Base-by-base conservation (phyloP, 2,888 invertebrate species). In the Dyspetes luteomarginatus region DNA sequence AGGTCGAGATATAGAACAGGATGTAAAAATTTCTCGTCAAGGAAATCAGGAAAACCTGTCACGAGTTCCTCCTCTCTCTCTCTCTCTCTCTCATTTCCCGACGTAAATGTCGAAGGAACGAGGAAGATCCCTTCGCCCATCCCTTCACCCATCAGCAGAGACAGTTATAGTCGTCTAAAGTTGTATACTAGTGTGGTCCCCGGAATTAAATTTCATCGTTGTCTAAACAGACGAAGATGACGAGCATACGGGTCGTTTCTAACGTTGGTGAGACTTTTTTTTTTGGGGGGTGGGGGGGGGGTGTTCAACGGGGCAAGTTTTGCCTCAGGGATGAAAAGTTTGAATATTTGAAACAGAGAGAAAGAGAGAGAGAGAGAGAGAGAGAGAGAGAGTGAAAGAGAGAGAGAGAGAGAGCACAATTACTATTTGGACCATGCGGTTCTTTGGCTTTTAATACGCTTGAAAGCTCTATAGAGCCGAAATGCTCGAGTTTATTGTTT, bases 191-290 rank as follows among this genome's bases (percentile, higher is more conserved):
- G 62, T 62, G 72, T 72, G 72, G 72, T 72, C 72, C 85, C 81
- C 80, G 71, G 89, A 89, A 88, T 89, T 86, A 85, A 89, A 87
- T 89, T 89, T 89, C 89, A 89, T 83, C 86, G 82, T 79, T 87
- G 83, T 84, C 80, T 85, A 89, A 89, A 89, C 88, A 89, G 48
- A 64, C 41, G 19, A 26, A 65, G 77, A 77, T 77, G 56, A 24
- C 45, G 28, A 7, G 50, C 77, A 81, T 30, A 64, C 65, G 81
- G 50, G 28, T 43, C 26, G 36, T 28, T 24, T n/a, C 43, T 26
- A 15, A 19, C 19, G 26, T 30, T 60, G 75, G 67, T 56, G 65
- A 76, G 41, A 26, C 52, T 68, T 67, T 65, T 50, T 52, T 9
- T 12, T 22, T 52, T 22, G n/a, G n/a, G n/a, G n/a, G n/a, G n/a